A percentile compares a stretch with the other conserved stretches of the same genome.
These are phyloP conservation scores for Lithophane ornitopus DNA, from an alignment of 2,888 invertebrate genomes.

Conservation along the genomic window DNA sequence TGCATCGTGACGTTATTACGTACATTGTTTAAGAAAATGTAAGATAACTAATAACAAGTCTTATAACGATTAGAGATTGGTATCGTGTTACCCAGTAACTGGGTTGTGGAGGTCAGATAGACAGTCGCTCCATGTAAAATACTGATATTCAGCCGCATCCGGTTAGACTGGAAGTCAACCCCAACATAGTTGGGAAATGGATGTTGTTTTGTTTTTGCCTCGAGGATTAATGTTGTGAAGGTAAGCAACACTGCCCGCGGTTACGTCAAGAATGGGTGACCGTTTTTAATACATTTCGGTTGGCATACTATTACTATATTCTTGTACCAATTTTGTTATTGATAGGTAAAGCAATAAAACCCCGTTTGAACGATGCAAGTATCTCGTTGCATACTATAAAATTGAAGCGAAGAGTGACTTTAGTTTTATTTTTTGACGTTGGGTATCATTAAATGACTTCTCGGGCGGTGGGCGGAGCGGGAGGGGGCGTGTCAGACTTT, in stretches of 20 bases:
- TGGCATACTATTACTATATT: no score
- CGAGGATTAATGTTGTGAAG: not conserved
- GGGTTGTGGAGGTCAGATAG: not conserved
- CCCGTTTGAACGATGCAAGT: no score
- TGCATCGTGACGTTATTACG: conserved; percentile 2
- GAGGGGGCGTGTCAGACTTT: no score
- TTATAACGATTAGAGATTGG: not conserved
- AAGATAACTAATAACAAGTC: not conserved
- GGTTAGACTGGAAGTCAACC: not conserved
- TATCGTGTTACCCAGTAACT: not conserved
- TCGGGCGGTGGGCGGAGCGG: no score
- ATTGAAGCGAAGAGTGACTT: no score
- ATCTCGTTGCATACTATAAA: no score
- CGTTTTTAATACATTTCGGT: not conserved
- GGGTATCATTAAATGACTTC: no score
- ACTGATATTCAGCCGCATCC: not conserved
- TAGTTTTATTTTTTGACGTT: no score
- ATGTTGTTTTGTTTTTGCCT: not conserved
- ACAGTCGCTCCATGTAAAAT: not conserved
- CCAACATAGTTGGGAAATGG: not conserved
- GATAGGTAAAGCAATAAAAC: no score
- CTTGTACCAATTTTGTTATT: no score
- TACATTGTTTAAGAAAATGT: conserved; percentile 5
- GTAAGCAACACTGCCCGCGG: not conserved
- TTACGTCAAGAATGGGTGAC: not conserved